Percentiles rank a stretch among this genome's conserved stretches.
Conservation (phyloP, 2,113 vertebrate genomes). For the Neotoma lepida region DNA sequence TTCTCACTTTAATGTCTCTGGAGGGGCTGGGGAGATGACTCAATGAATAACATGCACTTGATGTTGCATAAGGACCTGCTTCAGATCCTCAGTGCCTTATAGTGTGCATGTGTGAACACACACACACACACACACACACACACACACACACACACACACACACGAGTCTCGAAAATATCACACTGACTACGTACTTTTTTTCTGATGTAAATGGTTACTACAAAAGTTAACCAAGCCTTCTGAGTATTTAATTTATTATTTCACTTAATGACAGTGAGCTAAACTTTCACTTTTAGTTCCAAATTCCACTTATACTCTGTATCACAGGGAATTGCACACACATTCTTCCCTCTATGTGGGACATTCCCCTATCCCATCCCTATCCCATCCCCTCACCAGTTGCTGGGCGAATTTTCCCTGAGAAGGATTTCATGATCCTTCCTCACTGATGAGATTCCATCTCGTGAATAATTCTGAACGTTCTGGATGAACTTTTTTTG, state of each 20-base stretch:
- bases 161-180: neutral
- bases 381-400: neutral
- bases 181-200: neutral
- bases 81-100: neutral
- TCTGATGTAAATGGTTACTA: neutral
- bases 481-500: neutral
- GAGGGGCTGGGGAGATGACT: neutral
- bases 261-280: neutral
- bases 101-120: neutral
- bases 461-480: neutral
- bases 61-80: neutral
- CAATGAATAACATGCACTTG: neutral
- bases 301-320: neutral
- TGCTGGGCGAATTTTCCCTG: neutral
- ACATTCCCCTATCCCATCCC: neutral
- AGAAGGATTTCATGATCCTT: conserved; percentile 6
- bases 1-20: neutral
- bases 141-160: neutral
- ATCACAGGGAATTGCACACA: neutral
- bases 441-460: neutral
- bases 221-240: neutral
- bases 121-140: neutral
- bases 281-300: neutral
- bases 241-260: conserved; percentile 34
- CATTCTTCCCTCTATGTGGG: neutral